phyloP scores from a whole-genome alignment of 2,113 vertebrate genomes.

The Oceanites oceanicus region DNA sequence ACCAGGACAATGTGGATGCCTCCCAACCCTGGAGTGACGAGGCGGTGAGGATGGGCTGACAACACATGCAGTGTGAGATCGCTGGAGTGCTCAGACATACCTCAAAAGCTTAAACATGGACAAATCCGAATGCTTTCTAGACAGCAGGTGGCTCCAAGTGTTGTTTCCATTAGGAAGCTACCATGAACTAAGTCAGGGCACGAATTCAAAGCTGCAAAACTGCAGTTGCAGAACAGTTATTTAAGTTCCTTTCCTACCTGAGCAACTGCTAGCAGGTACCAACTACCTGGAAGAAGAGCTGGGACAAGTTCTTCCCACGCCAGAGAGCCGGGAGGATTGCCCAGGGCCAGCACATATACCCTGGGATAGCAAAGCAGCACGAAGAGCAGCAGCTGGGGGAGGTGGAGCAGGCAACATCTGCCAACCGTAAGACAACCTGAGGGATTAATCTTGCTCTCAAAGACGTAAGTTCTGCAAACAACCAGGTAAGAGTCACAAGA shows the following conservation, averaged over 20 bases:
- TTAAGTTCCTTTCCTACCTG: not conserved
- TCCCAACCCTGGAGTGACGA: rapidly evolving
- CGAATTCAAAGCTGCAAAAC: not conserved
- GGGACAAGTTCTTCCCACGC: not conserved
- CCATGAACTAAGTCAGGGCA: not conserved
- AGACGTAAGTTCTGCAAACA: not conserved
- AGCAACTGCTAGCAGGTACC: not conserved
- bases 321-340: not conserved
- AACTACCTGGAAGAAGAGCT: not conserved
- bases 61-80: rapidly evolving
- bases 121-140: not conserved
- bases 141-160: rapidly evolving
- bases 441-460: not conserved
- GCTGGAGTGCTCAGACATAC: not conserved
- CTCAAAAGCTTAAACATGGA: not conserved
- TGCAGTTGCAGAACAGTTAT: not conserved
- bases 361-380: rapidly evolving
- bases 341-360: no score
- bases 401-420: not conserved
- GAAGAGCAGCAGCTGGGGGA: not conserved
- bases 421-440: not conserved
- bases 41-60: not conserved
- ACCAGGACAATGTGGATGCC: not conserved
- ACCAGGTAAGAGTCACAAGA: not conserved
- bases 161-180: not conserved